Base-by-base conservation (phyloP, 1,140 invertebrate genomes). In the Nymphalis io region DNA sequence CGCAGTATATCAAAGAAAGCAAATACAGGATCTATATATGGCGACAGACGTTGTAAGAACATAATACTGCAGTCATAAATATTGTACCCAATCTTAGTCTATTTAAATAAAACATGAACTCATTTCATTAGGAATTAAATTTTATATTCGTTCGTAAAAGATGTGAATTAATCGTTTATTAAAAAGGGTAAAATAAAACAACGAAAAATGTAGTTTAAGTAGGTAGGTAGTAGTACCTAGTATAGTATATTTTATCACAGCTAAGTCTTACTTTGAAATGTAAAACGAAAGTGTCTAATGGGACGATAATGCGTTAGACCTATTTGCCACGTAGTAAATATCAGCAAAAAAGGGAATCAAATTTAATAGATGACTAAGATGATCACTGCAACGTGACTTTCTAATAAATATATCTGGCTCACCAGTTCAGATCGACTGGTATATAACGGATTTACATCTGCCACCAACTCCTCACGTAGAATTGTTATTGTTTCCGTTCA, bases 401-500 rank as follows among this genome's bases (percentile, higher is more conserved):
- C 78, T 79, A 80, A 74, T 75, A 74, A 73, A 71, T 58, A 77
- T 78, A 80, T 76, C 74, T 75, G 69, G 74, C 64, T 68, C 74
- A 78, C 64, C 78, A 70, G 82, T 75, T 72, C 77, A 81, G 66
- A 71, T 77, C 61, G 62, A 33, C 73, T 67, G 72, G 76, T 79
- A 74, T 76, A 76, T 85, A 81, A 86, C 78, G 72, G 82, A 73
- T 73, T 78, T 75, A 61, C 70, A 72, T 74, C 67, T 64, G 64
- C 73, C 53, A 68, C 66, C 51, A 38, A 64, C 65, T 78, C 76
- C 68, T 82, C 82, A 80, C 79, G 80, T 82, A 80, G 73, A 63
- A 62, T 67, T 78, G 69, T 73, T 78, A 80, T 86, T 82, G 80
- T 85, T 87, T 82, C 75, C 74, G 72, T 80, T 82, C 65, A 55